Evolutionary conservation across 2,113 vertebrate species (phyloP).

Genomic region (Strix aluco): DNA sequence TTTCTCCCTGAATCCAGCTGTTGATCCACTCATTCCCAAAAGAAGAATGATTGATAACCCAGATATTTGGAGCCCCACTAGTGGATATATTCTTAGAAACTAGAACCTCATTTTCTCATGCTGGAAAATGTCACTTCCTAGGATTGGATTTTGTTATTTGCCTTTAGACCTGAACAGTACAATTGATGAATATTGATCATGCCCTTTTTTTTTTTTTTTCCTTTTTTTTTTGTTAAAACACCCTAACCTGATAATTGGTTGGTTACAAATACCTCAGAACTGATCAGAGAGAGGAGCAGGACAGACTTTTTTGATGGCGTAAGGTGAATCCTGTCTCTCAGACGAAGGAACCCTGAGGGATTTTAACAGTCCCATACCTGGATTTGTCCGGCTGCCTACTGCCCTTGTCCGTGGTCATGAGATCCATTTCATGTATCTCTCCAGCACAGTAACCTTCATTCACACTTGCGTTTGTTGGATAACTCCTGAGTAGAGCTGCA

Average conservation of each 20-base stretch:
- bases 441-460: constrained; percentile 26
- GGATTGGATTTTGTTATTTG: constrained; percentile 21
- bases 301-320: background rate
- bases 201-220: background rate
- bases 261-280: background rate
- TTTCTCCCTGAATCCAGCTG: constrained; percentile 12
- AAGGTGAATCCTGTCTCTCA: fast-evolving
- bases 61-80: background rate
- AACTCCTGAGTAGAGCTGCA: constrained; percentile 28
- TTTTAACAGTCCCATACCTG: background rate
- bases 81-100: constrained; percentile 40
- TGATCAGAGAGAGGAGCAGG: background rate
- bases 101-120: constrained; percentile 21
- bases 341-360: background rate
- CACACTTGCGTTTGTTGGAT: constrained; percentile 11
- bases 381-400: background rate
- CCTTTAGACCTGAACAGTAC: background rate
- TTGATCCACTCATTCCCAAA: background rate
- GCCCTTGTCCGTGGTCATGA: background rate
- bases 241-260: background rate
- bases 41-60: constrained; percentile 42
- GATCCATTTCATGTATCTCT: background rate
- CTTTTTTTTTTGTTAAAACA: background rate
- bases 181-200: constrained; percentile 29
- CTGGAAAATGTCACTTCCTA: constrained; percentile 29